These are phyloP conservation scores for Pyrrhura leucotis DNA, from an alignment of 2,797 vertebrate genomes.

Conservation along the genomic window DNA sequence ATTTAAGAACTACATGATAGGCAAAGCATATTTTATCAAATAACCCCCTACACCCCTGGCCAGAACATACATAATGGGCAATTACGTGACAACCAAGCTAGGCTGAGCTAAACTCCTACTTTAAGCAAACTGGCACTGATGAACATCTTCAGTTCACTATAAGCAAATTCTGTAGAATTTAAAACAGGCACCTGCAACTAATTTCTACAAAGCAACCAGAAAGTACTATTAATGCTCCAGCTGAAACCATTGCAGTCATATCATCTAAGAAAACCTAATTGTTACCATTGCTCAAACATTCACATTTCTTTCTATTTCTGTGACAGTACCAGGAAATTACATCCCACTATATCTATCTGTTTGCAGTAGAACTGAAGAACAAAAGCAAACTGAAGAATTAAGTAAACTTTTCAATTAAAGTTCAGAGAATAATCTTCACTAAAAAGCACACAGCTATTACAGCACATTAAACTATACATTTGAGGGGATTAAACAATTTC, in stretches of 20 bases:
- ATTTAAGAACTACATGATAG: background rate
- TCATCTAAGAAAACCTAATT: background rate
- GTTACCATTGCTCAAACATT: background rate
- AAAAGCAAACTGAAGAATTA: background rate
- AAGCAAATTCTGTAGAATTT: background rate
- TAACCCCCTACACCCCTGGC: background rate
- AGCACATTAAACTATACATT: background rate
- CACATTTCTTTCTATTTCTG: background rate
- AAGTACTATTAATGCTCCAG: background rate
- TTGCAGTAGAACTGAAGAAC: background rate
- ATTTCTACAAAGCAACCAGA: background rate
- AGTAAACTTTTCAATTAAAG: background rate
- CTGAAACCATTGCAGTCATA: background rate
- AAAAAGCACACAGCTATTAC: background rate
- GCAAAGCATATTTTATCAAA: background rate
- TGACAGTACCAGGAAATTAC: background rate
- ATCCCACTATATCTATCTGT: background rate
- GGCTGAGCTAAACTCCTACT: background rate
- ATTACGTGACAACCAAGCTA: background rate
- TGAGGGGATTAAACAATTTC: background rate
- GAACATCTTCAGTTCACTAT: background rate
- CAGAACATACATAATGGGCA: background rate
- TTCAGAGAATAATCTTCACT: background rate
- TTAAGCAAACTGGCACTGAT: background rate
- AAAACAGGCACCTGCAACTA: background rate